Conservation (phyloP, 2,113 vertebrate species). For the Amphiprion percula region DNA sequence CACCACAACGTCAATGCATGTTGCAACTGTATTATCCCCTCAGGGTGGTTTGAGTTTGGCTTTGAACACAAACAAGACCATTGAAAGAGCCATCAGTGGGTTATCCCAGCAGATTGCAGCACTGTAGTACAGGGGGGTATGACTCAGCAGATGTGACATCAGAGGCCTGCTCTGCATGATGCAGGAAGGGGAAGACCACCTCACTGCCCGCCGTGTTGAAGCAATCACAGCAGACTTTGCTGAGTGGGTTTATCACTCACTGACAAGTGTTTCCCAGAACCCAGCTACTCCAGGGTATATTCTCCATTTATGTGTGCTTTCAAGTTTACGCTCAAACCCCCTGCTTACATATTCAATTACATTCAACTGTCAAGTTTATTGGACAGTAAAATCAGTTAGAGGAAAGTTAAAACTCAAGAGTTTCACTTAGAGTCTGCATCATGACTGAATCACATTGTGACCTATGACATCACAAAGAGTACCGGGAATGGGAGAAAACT, state of each 20-base stretch:
- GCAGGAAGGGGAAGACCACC: conserved; percentile 73
- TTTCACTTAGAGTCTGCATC: conserved; percentile 30
- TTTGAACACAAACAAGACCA: conserved; percentile 46
- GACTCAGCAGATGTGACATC: conserved; percentile 71
- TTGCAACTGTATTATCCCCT: conserved; percentile 38
- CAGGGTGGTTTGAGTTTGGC: conserved; percentile 36
- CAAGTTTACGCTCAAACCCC: conserved; percentile 51
- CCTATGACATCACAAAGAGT: conserved; percentile 57
- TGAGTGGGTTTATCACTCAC: conserved; percentile 64
- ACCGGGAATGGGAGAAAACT: conserved; percentile 24
- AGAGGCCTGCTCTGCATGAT: conserved; percentile 51
- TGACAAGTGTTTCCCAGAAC: conserved; percentile 70
- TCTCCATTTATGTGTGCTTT: conserved; percentile 56
- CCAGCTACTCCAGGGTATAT: conserved; percentile 42
- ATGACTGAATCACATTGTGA: conserved; percentile 51
- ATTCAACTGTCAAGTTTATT: conserved; percentile 62
- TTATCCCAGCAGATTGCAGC: conserved; percentile 46
- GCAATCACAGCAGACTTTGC: conserved; percentile 59
- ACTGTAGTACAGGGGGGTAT: conserved; percentile 31
- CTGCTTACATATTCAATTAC: conserved; percentile 55
- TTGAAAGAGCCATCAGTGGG: conserved; percentile 50
- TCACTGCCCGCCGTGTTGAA: conserved; percentile 51
- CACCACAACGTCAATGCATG: conserved; percentile 33
- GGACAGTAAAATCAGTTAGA: conserved; percentile 50
- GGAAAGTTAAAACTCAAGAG: conserved; percentile 28